Evolutionary conservation across 2,888 invertebrate genomes (phyloP), one percentile per base, ranked within the genome.

Genomic region (Erebia aethiops): DNA sequence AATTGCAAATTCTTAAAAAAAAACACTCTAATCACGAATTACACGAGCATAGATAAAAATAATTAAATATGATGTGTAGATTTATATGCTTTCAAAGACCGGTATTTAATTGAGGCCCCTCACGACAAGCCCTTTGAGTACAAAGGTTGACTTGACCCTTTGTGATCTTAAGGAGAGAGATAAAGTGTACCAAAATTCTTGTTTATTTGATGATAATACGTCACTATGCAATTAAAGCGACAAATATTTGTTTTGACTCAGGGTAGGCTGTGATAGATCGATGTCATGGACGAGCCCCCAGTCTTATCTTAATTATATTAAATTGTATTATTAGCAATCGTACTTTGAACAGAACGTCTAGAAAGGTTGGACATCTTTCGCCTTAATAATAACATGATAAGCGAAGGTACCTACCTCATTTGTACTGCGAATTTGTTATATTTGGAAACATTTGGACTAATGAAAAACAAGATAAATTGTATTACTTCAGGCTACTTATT

Each of bases 211-310:
- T 74, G 80, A 76, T 75, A 78, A 70, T 62, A 87, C 91, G 91
- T 90, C 91, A 91, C 82, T 75, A 79, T 88, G 87, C 88, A 88
- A 82, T 84, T 80, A 13, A 21, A 82, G 77, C 82, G 81, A 85
- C 86, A 85, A 86, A 88, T 83, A 87, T 46, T 87, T 90, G 87
- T 91, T 90, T 85, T 82, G 91, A 90, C 89, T 89, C 74, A 60
- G 74, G 65, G 14, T 10, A 16, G 26, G 14, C 21, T 67, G 71
- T 82, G 84, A 84, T 84, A 84, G 84, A 88, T 86, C 84, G 88
- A 89, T 91, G 92, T 93, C 92, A 93, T 77, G 92, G 92, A 88
- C 92, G 91, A 92, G 92, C 92, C 92, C 89, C 92, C 88, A 61
- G 69, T 76, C 65, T 88, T 92, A 91, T 92, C 90, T 71, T 69